phyloP scores from a whole-genome alignment of 2,888 invertebrate genomes.

The Cetonia aurata region DNA sequence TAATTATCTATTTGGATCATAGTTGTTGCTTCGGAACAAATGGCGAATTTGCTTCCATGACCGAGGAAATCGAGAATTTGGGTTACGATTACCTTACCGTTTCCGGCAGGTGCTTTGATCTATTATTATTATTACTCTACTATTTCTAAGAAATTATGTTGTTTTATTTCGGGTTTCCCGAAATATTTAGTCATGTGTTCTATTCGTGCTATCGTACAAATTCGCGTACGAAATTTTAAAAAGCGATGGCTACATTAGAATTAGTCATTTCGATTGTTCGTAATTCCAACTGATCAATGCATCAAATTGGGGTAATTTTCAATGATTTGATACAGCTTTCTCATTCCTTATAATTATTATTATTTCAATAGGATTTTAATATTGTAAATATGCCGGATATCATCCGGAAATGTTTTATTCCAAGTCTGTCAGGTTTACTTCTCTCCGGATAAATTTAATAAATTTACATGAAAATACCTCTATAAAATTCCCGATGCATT shows the following conservation, averaged over 20 bases:
- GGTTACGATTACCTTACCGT: constrained; percentile 38
- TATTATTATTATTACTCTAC: constrained; percentile 26
- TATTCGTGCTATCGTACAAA: no score
- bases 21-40: constrained; percentile 27
- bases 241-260: no score
- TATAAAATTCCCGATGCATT: no score
- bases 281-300: no score
- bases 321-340: background rate
- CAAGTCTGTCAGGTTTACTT: background rate
- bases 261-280: no score
- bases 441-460: constrained; percentile 6
- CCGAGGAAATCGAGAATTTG: constrained; percentile 32
- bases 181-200: no score
- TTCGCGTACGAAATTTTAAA: no score
- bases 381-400: no score
- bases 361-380: no score
- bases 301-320: no score
- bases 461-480: no score
- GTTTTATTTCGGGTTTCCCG: constrained; percentile 1
- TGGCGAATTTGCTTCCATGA: constrained; percentile 40
- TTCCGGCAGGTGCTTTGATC: constrained; percentile 52
- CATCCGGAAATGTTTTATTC: background rate
- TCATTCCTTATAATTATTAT: background rate
- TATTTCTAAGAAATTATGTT: constrained; percentile 30
- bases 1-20: constrained; percentile 14